Evolutionary conservation across 23 tunicate genomes (phyloP).

Genomic region (Clavelina lepadiformis): DNA sequence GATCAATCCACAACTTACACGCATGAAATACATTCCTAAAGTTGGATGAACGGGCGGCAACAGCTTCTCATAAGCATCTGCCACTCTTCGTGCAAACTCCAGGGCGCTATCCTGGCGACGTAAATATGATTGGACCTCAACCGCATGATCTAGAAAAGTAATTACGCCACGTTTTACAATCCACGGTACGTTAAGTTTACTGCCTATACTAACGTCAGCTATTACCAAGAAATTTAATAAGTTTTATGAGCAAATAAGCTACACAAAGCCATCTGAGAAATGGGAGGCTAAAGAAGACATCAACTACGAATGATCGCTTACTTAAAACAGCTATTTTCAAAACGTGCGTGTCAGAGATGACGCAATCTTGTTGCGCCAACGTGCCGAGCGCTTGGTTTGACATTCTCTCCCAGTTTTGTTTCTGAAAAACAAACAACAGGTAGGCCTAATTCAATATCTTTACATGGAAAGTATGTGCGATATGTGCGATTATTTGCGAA

Average conservation of each 20-base stretch:
- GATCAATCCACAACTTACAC: too few species aligned
- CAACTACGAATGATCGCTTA: constrained; percentile 16
- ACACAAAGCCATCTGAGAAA: too few species aligned
- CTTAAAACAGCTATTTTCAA: constrained; percentile 75
- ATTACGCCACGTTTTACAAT: too few species aligned
- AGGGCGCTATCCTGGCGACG: constrained; percentile 59
- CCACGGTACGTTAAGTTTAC: too few species aligned
- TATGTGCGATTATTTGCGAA: too few species aligned
- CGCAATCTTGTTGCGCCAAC: constrained; percentile 84
- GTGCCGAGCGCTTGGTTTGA: constrained; percentile 83
- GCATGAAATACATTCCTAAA: constrained; percentile 84
- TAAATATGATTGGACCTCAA: constrained; percentile 73
- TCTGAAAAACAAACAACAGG: constrained; percentile 27
- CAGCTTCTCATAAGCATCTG: constrained; percentile 75
- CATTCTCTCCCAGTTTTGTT: constrained; percentile 84
- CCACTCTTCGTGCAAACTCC: constrained; percentile 71
- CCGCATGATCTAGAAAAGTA: constrained; percentile 61
- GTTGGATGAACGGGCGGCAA: constrained; percentile 71
- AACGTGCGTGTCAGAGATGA: constrained; percentile 80
- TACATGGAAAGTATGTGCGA: too few species aligned
- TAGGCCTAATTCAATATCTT: too few species aligned
- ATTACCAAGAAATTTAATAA: not conserved
- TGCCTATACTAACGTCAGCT: not conserved
- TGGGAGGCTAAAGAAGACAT: not conserved
- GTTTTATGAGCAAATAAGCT: too few species aligned